A percentile compares a stretch with the other conserved stretches of the same genome.
Evolutionary conservation across 1,140 invertebrate genomes (phyloP).

Genomic region (Caerostris extrusa): DNA sequence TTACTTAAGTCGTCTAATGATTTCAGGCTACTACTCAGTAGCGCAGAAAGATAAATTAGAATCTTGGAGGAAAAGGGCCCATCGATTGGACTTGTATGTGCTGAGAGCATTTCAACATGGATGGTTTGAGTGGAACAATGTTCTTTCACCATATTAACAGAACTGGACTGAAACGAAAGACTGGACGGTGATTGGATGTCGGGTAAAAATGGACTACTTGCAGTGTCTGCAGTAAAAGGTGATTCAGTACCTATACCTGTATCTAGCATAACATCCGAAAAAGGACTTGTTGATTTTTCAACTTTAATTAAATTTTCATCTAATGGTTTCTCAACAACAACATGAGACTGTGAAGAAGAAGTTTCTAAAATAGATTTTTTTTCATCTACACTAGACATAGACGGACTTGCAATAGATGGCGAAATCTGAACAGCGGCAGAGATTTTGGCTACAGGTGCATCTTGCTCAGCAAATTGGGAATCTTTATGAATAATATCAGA

Average conservation of each 20-base stretch:
- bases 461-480: background rate
- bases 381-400: background rate
- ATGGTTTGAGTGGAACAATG: slow-evolving; percentile 74
- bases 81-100: slow-evolving; percentile 74
- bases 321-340: slow-evolving; percentile 7
- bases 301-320: slow-evolving; percentile 78
- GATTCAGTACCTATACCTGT: slow-evolving; percentile 82
- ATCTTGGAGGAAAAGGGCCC: slow-evolving; percentile 75
- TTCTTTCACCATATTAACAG: slow-evolving; percentile 37
- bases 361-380: background rate
- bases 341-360: background rate
- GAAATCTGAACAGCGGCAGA: background rate
- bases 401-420: slow-evolving; percentile 1
- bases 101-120: slow-evolving; percentile 62
- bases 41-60: slow-evolving; percentile 61
- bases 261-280: slow-evolving; percentile 80
- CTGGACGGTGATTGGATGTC: slow-evolving; percentile 68
- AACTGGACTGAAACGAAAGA: slow-evolving; percentile 7
- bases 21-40: slow-evolving; percentile 69
- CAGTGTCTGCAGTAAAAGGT: slow-evolving; percentile 84
- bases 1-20: slow-evolving; percentile 69
- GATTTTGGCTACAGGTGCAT: background rate
- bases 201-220: slow-evolving; percentile 77
- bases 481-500: background rate
- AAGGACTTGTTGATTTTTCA: slow-evolving; percentile 82